Base-by-base conservation (phyloP, 2,888 invertebrate species). In the Labia minor region DNA sequence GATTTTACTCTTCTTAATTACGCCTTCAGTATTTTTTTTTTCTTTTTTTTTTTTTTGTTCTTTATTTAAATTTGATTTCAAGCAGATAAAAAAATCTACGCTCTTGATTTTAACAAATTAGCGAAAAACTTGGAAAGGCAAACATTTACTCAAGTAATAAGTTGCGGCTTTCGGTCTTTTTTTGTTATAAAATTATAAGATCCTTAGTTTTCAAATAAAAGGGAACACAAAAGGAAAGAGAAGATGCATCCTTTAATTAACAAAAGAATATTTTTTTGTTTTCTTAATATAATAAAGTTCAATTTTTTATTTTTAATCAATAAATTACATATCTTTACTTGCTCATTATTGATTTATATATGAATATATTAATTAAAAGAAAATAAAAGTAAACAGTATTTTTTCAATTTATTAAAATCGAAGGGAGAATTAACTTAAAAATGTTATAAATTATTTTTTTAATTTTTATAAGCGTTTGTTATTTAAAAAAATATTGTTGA, bases 1-100 rank as follows among this genome's bases (percentile, higher is more conserved):
- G 49, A 49, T 49, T 49, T 49, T 49, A 49, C 49, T 49, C 49
- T 49, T 49, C 49, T 49, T 49, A 49, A 49, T 49, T 49, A 49
- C 49, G 49, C 14, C 49, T 49, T 16, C 49, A 49, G 26, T 26
- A 26, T 26, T 26, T 26, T 49, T 49, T 49, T 49, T 49, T 49
- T 33, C 33, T 33, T 49, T 49, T 49, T 49, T 49, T 49, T 49
- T 49, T 49, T 49, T 16, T 49, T 49, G 14, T 49, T 49, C 16
- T 49, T 49, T 49, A 49, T 49, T 49, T 49, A 49, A 49, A 49
- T 49, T 49, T 49, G 49, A 49, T 49, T 49, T 14, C n/a, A 16
- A 49, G 49, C 16, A 49, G 16, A 26, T 8, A 49, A 49, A 49
- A 49, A 49, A 49, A 49, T 49, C 49, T 49, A 49, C 49, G 49